Evolutionary conservation across 2,113 vertebrate species (phyloP).

Genomic region (Drymodes brunneopygia): DNA sequence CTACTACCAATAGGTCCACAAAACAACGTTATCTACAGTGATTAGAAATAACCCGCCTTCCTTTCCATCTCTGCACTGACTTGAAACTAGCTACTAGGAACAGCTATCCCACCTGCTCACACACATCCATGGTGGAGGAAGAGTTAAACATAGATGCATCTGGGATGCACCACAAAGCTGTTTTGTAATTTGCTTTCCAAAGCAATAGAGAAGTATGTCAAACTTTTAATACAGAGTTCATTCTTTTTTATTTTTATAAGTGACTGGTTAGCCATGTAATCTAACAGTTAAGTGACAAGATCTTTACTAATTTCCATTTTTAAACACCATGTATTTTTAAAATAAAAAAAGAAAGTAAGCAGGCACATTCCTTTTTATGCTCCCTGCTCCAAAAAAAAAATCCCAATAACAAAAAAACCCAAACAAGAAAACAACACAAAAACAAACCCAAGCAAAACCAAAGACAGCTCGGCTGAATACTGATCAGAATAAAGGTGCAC

Average conservation of each 20-base stretch:
- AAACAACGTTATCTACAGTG: background rate
- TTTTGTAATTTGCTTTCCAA: background rate
- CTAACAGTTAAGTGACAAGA: background rate
- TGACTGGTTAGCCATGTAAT: background rate
- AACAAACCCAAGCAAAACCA: background rate
- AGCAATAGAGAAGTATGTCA: background rate
- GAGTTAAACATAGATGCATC: background rate
- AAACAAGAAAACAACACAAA: background rate
- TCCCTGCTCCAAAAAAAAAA: background rate
- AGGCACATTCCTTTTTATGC: background rate
- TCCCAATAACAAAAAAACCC: background rate
- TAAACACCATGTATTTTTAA: background rate
- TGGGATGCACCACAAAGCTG: background rate
- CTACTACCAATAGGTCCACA: background rate
- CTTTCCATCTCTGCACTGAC: background rate
- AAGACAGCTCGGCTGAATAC: background rate
- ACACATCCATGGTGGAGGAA: background rate
- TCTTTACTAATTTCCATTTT: background rate
- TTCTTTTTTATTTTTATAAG: background rate
- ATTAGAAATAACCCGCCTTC: background rate
- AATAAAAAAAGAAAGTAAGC: background rate
- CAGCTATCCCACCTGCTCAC: background rate
- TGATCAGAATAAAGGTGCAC: background rate
- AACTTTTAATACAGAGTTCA: background rate
- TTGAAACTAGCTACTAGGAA: background rate